Percentiles rank a stretch among this genome's conserved stretches.
Evolutionary conservation across 1,140 invertebrate species (phyloP).

Genomic region (Nephila pilipes): DNA sequence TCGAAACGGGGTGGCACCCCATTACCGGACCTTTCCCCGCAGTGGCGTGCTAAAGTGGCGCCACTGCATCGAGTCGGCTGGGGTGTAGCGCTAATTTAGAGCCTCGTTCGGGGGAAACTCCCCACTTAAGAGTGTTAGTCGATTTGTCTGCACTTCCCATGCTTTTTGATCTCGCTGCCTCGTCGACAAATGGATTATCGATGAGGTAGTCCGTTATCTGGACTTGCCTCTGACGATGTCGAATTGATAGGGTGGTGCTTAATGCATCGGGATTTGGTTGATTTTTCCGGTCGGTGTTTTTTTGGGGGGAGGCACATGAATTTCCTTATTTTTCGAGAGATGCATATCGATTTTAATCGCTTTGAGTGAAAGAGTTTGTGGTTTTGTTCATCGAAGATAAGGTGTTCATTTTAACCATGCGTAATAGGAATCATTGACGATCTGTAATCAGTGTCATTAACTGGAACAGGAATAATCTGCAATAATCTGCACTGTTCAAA

Average conservation of each 20-base stretch:
- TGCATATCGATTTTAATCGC: not conserved
- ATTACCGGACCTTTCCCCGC: conserved; percentile 53
- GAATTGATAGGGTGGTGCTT: conserved; percentile 62
- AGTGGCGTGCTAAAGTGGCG: conserved; percentile 75
- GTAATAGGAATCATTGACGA: too few relatives aligned
- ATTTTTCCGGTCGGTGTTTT: conserved; percentile 10
- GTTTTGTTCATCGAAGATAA: not conserved
- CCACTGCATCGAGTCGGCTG: conserved; percentile 54
- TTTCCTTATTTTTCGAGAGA: not conserved
- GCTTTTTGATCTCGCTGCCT: conserved; percentile 66
- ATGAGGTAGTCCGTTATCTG: conserved; percentile 72
- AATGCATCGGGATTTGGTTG: conserved; percentile 46
- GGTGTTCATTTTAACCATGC: too few relatives aligned
- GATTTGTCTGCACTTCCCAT: conserved; percentile 69
- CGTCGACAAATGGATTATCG: conserved; percentile 75
- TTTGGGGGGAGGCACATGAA: not conserved
- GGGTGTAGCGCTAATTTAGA: conserved; percentile 75
- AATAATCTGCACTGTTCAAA: too few relatives aligned
- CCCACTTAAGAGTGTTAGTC: conserved; percentile 68
- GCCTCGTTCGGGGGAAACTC: conserved; percentile 52
- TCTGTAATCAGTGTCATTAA: too few relatives aligned
- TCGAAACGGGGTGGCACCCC: not conserved
- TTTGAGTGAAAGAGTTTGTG: not conserved
- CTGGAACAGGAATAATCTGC: too few relatives aligned
- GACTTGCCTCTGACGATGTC: conserved; percentile 40